Evolutionary conservation across 2,888 invertebrate genomes (phyloP).

Genomic region (Xestoiulus laeticollis): DNA sequence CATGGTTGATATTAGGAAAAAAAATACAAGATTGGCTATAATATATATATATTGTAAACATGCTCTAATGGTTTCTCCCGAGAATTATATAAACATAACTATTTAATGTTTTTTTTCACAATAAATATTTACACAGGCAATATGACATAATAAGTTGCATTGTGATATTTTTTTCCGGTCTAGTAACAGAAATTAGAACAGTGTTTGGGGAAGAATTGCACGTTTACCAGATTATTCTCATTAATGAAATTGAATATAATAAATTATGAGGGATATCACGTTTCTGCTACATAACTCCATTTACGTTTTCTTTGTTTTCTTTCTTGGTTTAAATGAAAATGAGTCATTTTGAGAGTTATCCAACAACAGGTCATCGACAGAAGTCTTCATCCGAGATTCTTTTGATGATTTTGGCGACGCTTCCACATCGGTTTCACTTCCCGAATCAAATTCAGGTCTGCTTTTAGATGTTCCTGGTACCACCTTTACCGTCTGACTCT

Average conservation of each 20-base stretch:
- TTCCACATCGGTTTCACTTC: background rate
- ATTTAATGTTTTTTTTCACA: constrained; percentile 23
- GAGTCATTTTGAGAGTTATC: constrained; percentile 19
- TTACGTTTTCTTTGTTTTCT: background rate
- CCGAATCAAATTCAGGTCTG: background rate
- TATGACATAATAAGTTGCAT: background rate
- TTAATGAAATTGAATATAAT: background rate
- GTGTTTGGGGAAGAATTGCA: background rate
- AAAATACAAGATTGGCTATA: background rate
- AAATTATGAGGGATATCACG: background rate
- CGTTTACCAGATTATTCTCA: background rate
- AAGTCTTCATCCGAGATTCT: background rate
- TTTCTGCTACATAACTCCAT: background rate
- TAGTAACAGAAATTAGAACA: background rate
- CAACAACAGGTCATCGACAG: background rate
- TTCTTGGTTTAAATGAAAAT: background rate
- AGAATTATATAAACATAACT: background rate
- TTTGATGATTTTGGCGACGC: background rate
- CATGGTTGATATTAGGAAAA: background rate
- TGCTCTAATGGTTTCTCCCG: background rate
- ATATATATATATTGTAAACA: background rate
- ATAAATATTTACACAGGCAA: constrained; percentile 12
- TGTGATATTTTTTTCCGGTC: background rate
- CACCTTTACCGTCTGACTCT: background rate
- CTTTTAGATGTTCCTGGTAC: background rate